Percentiles rank a stretch among this genome's conserved stretches.
These are phyloP conservation scores for Paramormyrops kingsleyae DNA, from an alignment of 2,113 vertebrate species.

Conservation along the genomic window DNA sequence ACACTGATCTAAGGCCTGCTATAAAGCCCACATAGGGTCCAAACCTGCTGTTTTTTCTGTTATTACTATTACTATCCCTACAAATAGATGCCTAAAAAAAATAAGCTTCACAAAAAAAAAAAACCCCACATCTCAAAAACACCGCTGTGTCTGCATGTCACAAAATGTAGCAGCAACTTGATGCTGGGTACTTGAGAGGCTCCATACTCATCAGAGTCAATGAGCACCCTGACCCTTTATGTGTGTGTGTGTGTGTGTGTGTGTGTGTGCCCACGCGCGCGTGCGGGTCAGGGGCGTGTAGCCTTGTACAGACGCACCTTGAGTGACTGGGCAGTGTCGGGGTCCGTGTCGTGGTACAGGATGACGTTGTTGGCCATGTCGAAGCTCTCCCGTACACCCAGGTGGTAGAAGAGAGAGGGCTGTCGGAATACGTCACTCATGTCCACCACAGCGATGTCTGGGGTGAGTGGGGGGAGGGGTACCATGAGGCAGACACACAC, in stretches of 20 bases:
- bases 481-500: neutral
- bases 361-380: conserved; percentile 94
- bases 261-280: neutral
- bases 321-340: conserved; percentile 77
- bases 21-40: no score
- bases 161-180: neutral
- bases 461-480: neutral
- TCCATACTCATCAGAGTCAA: neutral
- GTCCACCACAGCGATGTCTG: conserved; percentile 92
- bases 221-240: neutral
- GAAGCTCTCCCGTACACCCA: conserved; percentile 90
- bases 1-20: neutral
- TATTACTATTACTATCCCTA: neutral
- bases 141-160: neutral
- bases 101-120: neutral
- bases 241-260: neutral
- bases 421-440: conserved; percentile 88
- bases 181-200: neutral
- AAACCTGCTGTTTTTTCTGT: neutral
- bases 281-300: neutral
- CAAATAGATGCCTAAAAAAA: no score
- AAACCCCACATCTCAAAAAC: neutral
- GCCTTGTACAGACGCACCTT: conserved; percentile 65
- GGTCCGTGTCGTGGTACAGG: conserved; percentile 82
- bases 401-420: conserved; percentile 87